Evolutionary conservation across 2,888 invertebrate genomes (phyloP), one percentile per base, ranked within the genome.

Genomic region (Caenorhabditis wallacei): DNA sequence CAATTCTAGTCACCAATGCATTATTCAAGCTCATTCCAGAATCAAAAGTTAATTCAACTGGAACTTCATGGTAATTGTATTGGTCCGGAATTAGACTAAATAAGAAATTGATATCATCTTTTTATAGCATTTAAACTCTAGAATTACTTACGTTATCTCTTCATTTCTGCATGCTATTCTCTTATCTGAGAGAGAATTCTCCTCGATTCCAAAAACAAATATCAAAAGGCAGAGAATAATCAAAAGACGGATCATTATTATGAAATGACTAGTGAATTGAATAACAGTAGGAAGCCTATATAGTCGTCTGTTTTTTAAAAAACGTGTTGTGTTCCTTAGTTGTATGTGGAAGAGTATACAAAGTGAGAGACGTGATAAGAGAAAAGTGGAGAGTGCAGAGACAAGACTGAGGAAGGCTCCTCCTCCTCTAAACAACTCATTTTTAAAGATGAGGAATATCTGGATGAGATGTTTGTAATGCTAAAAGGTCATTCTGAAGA

Each of bases 1-100:
- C 20, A 5, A 76, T 76, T 13, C 54, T 35, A 13, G 68, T 69
- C 13, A 69, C 43, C 4, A 61, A 51, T 10, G 53, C 37, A 30
- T 61, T 22, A 22, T 76, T 76, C 7, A 69, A 24, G 5, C 26
- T 51, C 18, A 57, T 18, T 20, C 61, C 51, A 3, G 76, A 69
- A 22, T 76, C 66, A 26, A 76, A 61, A 2, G 30, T 37, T 5
- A 76, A 40, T 22, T 69, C 68, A 4, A 76, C 8, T 1, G 40
- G 61, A 40, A 69, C 61, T 30, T 61, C 59, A 8, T 53, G 53
- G 18, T 37, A 61, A 7, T 61, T 51, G 1, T 11, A 20, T 18
- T 51, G 53, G 11, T 61, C 54, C 2, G 76, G 76, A 26, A 76
- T 54, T 18, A 43, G 26, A 2, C 75, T 75, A 57, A 64, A n/a